A percentile compares a stretch with the other conserved stretches of the same genome.
Conservation (phyloP, 2,797 vertebrate species). For the Platalea minor region DNA sequence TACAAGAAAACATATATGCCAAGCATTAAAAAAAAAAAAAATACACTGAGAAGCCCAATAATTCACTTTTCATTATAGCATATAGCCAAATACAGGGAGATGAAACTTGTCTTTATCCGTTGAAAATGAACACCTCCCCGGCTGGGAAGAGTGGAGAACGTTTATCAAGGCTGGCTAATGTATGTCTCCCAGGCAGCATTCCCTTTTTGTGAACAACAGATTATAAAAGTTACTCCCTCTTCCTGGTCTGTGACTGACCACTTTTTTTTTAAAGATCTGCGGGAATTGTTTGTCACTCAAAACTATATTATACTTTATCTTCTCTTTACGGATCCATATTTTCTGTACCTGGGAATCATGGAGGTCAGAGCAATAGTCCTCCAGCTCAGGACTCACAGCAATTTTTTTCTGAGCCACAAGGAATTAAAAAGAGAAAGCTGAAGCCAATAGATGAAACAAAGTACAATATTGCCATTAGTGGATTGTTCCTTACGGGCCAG, state of each 20-base stretch:
- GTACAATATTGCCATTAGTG: not conserved
- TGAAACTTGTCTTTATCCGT: not conserved
- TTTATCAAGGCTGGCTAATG: not conserved
- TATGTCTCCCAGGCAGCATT: not conserved
- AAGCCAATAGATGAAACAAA: not conserved
- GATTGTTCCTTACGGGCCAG: not conserved
- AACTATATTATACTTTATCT: not conserved
- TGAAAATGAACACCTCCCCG: not conserved
- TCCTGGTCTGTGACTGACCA: not conserved
- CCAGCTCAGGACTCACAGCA: not conserved
- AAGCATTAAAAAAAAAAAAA: not conserved
- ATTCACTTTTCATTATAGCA: not conserved
- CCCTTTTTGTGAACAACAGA: not conserved
- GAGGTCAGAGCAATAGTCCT: not conserved
- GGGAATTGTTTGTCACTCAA: not conserved
- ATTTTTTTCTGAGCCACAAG: not conserved
- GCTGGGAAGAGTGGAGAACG: not conserved
- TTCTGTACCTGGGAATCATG: not conserved
- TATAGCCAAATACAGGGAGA: not conserved
- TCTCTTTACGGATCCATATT: not conserved
- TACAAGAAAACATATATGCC: not conserved
- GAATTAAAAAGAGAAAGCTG: not conserved
- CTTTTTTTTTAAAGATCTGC: not conserved
- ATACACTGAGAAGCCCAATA: not conserved
- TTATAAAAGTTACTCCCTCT: not conserved